Evolutionary conservation across 2,888 invertebrate species (phyloP).

Genomic region (Choreutis nemorana): DNA sequence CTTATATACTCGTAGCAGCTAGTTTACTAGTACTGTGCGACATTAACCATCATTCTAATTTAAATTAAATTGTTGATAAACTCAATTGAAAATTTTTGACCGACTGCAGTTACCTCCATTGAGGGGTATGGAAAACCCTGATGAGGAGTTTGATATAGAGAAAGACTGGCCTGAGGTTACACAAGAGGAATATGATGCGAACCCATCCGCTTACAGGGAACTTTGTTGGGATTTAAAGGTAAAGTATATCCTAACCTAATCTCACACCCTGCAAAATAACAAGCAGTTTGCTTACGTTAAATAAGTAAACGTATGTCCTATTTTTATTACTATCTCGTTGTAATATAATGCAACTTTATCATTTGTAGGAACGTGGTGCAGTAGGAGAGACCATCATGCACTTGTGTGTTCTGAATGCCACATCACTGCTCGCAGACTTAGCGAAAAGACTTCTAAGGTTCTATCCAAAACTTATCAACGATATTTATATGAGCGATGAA

Average conservation of each 20-base stretch:
- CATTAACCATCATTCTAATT: too few relatives aligned
- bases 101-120: conserved; percentile 73
- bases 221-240: conserved; percentile 90
- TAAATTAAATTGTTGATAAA: too few relatives aligned
- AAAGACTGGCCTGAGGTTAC: conserved; percentile 75
- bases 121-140: conserved; percentile 82
- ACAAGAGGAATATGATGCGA: conserved; percentile 67
- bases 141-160: conserved; percentile 84
- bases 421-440: conserved; percentile 90
- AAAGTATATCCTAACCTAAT: too few relatives aligned
- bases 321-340: too few relatives aligned
- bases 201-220: conserved; percentile 79
- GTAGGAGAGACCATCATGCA: conserved; percentile 97
- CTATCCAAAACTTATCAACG: conserved; percentile 95
- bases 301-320: too few relatives aligned
- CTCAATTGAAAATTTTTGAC: conserved; percentile 2
- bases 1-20: too few relatives aligned
- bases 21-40: too few relatives aligned
- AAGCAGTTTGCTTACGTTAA: too few relatives aligned
- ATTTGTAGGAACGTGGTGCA: conserved; percentile 87
- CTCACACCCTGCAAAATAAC: too few relatives aligned
- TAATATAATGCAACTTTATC: too few relatives aligned
- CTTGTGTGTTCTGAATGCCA: conserved; percentile 90
- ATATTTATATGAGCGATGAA: conserved; percentile 95
- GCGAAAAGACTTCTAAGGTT: conserved; percentile 90